These are phyloP conservation scores for Protodeltote pygarga DNA, from an alignment of 2,888 invertebrate genomes.

Conservation along the genomic window DNA sequence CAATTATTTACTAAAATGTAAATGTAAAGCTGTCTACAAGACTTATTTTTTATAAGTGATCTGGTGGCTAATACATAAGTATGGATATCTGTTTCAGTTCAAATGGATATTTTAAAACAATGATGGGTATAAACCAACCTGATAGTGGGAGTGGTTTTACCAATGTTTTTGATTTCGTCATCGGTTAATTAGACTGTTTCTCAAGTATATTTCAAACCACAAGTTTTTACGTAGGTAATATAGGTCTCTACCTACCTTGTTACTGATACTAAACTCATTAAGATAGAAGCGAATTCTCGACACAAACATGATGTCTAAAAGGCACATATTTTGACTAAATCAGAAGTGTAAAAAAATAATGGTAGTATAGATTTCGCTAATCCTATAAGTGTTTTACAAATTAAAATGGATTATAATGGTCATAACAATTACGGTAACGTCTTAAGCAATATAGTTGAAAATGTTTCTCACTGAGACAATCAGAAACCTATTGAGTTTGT, in stretches of 20 bases:
- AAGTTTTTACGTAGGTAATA: conserved; percentile 61
- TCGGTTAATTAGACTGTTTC: conserved; percentile 18
- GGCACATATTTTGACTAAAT: background rate
- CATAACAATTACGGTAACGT: conserved; percentile 66
- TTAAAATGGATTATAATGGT: conserved; percentile 59
- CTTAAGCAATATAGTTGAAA: conserved; percentile 55
- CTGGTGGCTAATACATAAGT: no score
- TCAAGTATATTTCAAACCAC: conserved; percentile 54
- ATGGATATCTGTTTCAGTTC: no score
- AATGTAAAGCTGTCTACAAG: no score
- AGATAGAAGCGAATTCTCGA: conserved; percentile 57
- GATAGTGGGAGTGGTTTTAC: conserved; percentile 17
- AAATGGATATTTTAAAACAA: no score
- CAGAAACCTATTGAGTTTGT: conserved; percentile 56
- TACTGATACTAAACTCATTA: conserved; percentile 72
- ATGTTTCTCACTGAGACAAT: conserved; percentile 45
- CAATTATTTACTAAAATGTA: no score
- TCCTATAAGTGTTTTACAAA: conserved; percentile 40
- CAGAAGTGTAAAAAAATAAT: conserved; percentile 11
- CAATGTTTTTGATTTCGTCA: conserved; percentile 18
- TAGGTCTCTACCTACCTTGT: conserved; percentile 63
- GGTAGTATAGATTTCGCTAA: conserved; percentile 39
- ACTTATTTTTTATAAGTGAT: no score
- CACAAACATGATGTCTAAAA: conserved; percentile 8
- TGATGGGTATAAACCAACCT: no score